Evolutionary conservation across 2,888 invertebrate genomes (phyloP).

Genomic region (Aspidapion aeneum): DNA sequence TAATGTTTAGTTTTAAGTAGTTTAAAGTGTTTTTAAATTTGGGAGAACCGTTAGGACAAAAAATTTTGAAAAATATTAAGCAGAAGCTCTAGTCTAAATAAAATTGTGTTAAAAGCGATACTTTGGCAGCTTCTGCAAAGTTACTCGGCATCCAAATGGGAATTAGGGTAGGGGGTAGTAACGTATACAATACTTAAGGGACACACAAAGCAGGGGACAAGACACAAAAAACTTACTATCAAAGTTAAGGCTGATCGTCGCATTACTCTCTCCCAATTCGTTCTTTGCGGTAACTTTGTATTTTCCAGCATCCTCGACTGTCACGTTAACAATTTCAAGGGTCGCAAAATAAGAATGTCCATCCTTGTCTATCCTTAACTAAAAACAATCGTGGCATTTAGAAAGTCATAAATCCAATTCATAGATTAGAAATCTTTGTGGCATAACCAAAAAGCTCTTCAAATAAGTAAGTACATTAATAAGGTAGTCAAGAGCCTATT

Average conservation of each 20-base stretch:
- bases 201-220: conserved; percentile 34
- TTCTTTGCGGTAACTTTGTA: conserved; percentile 97
- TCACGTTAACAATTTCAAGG: conserved; percentile 90
- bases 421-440: too few relatives aligned
- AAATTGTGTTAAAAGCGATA: conserved; percentile 26
- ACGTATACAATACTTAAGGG: conserved; percentile 4
- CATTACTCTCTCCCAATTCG: conserved; percentile 96
- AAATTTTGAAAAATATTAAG: conserved; percentile 13
- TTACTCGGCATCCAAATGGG: conserved; percentile 21
- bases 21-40: too few relatives aligned
- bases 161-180: conserved; percentile 13
- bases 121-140: conserved; percentile 25
- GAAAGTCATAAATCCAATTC: too few relatives aligned
- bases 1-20: too few relatives aligned
- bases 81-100: conserved; percentile 23
- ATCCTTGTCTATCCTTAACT: conserved; percentile 87
- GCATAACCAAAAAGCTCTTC: too few relatives aligned
- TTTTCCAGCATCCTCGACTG: conserved; percentile 96
- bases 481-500: too few relatives aligned
- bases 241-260: conserved; percentile 95
- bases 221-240: conserved; percentile 78
- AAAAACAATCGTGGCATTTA: conserved; percentile 46
- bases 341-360: conserved; percentile 92
- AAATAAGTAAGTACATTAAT: too few relatives aligned
- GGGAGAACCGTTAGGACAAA: too few relatives aligned